Base-by-base conservation (phyloP, 2,113 vertebrate species). In the Pitta sordida region DNA sequence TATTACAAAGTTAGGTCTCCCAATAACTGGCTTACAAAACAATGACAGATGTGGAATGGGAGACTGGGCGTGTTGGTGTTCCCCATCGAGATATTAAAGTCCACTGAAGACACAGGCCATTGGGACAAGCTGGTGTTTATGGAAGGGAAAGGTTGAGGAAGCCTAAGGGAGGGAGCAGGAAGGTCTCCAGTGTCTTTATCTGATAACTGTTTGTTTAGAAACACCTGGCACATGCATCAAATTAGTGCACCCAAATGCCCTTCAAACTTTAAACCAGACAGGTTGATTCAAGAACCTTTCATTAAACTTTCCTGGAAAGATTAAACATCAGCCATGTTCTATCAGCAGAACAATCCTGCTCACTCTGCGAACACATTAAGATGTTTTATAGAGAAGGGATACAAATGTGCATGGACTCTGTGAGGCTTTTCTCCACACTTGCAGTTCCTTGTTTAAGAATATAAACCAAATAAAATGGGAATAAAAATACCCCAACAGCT, bases 221-320 rank as follows among this genome's bases (percentile, higher is more conserved):
- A 93, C 83, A 92, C 87, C 85, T 94, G 92, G 92, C 86, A 52
- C 74, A 68, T 56, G 76, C 30, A 56, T 80, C 59, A 76, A 46
- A 91, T 88, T 67, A 83, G 76, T 34, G 81, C 88, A 71, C 81
- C 79, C 83, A 85, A 86, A 46, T 37, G 91, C 93, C 95, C 95
- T 96, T 94, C 94, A 95, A 94, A 95, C 93, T 95, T 96, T 89
- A 96, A 95, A 95, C 76, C 93, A 95, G 90, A 78, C 56, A 48
- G 83, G 94, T 87, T 84, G 91, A 92, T 88, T 88, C 90, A 88
- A 82, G 91, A 91, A 90, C 83, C 91, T 87, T 91, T 88, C 94
- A 58, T 85, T 91, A 94, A 96, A 96, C 86, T 96, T 96, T 75
- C 83, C 86, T 91, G 82, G 92, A 96, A 94, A 91, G 84, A 93